These are phyloP conservation scores for Phytoseiulus persimilis DNA, from an alignment of 2,888 invertebrate species.

Conservation along the genomic window DNA sequence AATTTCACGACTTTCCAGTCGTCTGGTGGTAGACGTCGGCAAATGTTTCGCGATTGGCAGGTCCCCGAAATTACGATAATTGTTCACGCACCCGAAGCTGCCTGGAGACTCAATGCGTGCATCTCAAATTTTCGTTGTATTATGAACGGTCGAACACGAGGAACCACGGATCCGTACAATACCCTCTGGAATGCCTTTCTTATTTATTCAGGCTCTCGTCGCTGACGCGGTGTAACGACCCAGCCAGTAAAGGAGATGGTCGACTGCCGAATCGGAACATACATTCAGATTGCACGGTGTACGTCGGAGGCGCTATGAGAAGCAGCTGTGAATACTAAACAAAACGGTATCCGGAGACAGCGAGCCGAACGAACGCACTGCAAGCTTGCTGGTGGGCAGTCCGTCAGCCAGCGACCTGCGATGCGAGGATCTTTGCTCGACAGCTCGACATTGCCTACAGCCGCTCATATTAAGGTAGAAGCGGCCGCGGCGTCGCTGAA, in stretches of 20 bases:
- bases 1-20: too few relatives aligned
- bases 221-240: too few relatives aligned
- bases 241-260: background rate
- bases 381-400: background rate
- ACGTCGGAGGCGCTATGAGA: background rate
- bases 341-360: background rate
- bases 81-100: too few relatives aligned
- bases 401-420: background rate
- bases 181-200: too few relatives aligned
- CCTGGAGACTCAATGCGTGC: too few relatives aligned
- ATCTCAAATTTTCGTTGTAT: too few relatives aligned
- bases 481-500: background rate
- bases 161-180: too few relatives aligned
- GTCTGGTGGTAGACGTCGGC: too few relatives aligned
- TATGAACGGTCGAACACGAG: too few relatives aligned
- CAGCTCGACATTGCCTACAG: background rate
- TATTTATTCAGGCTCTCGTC: too few relatives aligned
- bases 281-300: background rate
- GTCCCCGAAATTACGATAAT: too few relatives aligned
- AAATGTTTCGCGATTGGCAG: too few relatives aligned
- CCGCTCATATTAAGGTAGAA: background rate
- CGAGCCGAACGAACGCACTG: background rate
- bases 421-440: background rate
- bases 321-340: background rate
- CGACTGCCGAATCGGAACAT: background rate